These are phyloP conservation scores for Camptogramma bilineatum DNA, from an alignment of 2,888 invertebrate species.

Conservation along the genomic window DNA sequence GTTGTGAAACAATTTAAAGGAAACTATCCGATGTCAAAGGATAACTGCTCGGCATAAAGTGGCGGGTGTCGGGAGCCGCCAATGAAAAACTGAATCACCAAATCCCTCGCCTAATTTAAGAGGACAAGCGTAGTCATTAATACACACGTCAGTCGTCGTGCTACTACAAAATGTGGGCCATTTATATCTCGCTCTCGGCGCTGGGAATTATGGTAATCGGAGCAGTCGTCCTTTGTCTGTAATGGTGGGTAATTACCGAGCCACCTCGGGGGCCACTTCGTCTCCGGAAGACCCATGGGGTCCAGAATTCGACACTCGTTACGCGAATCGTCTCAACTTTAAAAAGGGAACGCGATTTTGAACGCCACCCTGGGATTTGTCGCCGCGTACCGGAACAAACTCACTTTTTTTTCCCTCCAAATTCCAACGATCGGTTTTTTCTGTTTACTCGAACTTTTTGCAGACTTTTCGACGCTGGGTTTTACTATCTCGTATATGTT, in stretches of 20 bases:
- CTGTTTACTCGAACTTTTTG: conserved; percentile 55
- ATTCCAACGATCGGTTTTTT: conserved; percentile 56
- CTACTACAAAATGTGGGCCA: conserved; percentile 84
- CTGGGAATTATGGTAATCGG: conserved; percentile 85
- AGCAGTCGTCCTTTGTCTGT: conserved; percentile 84
- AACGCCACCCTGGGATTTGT: conserved; percentile 76
- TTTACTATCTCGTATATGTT: conserved; percentile 67
- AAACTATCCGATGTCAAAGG: conserved; percentile 48
- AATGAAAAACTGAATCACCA: conserved; percentile 83
- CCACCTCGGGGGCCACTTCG: conserved; percentile 81
- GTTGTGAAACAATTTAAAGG: conserved; percentile 49
- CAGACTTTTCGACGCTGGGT: conserved; percentile 49
- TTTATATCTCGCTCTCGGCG: conserved; percentile 81
- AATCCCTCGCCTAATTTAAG: conserved; percentile 83
- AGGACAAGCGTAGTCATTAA: conserved; percentile 84
- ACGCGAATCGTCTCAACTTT: conserved; percentile 83
- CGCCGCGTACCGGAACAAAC: conserved; percentile 63
- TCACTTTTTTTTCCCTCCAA: conserved; percentile 63
- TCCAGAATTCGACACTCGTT: conserved; percentile 83
- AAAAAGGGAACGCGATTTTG: conserved; percentile 82
- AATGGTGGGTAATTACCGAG: conserved; percentile 84
- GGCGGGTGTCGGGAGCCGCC: conserved; percentile 48
- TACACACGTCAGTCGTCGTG: conserved; percentile 83
- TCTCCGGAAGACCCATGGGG: conserved; percentile 71
- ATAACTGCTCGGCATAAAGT: conserved; percentile 46